Conservation (phyloP, 2,888 invertebrate species). For the Cerceris rybyensis region DNA sequence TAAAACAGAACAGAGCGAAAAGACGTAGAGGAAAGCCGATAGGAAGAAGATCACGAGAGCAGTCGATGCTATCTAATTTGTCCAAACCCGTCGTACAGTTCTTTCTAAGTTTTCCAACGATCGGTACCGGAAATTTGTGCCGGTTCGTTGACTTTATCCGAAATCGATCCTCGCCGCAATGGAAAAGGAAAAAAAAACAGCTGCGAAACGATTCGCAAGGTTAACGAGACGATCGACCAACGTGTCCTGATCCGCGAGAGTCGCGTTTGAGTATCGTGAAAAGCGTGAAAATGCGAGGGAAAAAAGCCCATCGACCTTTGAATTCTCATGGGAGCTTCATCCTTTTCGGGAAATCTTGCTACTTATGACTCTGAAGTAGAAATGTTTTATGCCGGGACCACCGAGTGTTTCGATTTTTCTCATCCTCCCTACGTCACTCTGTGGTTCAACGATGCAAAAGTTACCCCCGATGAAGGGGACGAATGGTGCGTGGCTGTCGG, state of each 20-base stretch:
- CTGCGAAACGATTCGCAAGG: conserved; percentile 33
- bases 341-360: neutral
- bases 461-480: too few relatives aligned
- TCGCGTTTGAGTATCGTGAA: conserved; percentile 11
- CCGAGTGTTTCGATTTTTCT: neutral
- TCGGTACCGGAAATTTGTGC: conserved; percentile 57
- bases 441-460: neutral
- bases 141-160: conserved; percentile 67
- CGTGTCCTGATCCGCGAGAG: conserved; percentile 4
- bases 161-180: conserved; percentile 57
- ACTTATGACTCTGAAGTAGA: conserved; percentile 11
- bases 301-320: conserved; percentile 4
- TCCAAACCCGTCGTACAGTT: conserved; percentile 21
- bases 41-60: conserved; percentile 1
- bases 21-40: neutral
- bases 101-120: conserved; percentile 38
- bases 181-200: conserved; percentile 33
- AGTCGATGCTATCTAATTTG: conserved; percentile 59
- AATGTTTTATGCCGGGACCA: conserved; percentile 1
- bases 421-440: neutral
- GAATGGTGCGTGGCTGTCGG: too few relatives aligned
- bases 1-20: conserved; percentile 3
- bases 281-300: conserved; percentile 29
- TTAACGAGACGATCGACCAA: conserved; percentile 54
- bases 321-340: neutral